Evolutionary conservation across 1,140 invertebrate species (phyloP).

Genomic region (Agrilus planipennis): DNA sequence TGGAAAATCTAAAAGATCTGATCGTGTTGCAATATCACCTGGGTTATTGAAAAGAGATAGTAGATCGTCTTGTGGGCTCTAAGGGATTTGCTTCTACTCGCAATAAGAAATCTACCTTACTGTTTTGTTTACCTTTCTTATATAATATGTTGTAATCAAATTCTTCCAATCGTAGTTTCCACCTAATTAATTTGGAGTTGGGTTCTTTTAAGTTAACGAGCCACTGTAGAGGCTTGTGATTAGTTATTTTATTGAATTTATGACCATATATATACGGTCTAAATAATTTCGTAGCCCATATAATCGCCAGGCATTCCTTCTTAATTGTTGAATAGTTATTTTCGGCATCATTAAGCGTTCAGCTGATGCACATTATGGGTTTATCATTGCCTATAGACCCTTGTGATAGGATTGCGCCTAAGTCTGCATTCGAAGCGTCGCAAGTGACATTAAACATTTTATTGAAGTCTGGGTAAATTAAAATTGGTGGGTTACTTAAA

Average conservation of each 20-base stretch:
- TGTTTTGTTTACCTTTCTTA: slow-evolving; percentile 6
- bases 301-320: slow-evolving; percentile 12
- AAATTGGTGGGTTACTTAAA: background rate
- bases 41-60: background rate
- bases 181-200: slow-evolving; percentile 32
- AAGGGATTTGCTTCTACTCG: background rate
- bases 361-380: background rate
- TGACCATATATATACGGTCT: slow-evolving; percentile 12
- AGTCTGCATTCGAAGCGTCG: too few relatives aligned
- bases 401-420: background rate
- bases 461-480: background rate
- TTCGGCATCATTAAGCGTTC: background rate
- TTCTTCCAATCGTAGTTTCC: slow-evolving; percentile 31
- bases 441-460: slow-evolving; percentile 1
- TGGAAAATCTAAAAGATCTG: too few relatives aligned
- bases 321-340: slow-evolving; percentile 8
- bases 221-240: slow-evolving; percentile 7
- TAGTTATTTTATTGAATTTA: slow-evolving; percentile 13
- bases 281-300: slow-evolving; percentile 13
- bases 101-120: background rate
- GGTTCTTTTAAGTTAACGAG: slow-evolving; percentile 30
- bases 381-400: background rate
- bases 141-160: slow-evolving; percentile 29
- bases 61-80: background rate
- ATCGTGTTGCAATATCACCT: background rate